Conservation (phyloP, 2,797 vertebrate genomes). For the Sphaeramia orbicularis region DNA sequence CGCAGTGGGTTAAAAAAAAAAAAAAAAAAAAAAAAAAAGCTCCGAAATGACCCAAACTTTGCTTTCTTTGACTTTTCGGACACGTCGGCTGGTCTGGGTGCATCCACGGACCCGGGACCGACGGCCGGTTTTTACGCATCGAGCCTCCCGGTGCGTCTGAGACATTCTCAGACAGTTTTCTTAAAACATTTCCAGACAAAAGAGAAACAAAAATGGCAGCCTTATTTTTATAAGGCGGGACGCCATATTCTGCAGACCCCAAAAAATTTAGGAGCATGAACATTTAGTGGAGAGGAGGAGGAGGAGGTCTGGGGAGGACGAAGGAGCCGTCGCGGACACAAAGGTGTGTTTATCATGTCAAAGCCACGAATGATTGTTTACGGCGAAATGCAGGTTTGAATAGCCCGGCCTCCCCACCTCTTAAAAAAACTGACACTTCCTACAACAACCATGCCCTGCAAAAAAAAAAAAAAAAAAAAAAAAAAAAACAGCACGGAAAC, state of each 20-base stretch:
- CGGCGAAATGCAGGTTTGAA: slow-evolving; percentile 92
- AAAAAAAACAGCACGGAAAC: slow-evolving; percentile 72
- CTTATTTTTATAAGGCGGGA: slow-evolving; percentile 97
- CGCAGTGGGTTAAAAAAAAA: background rate
- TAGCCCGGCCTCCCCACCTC: slow-evolving; percentile 89
- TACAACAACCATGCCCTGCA: slow-evolving; percentile 87
- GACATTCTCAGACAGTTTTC: slow-evolving; percentile 92
- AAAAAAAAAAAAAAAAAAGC: slow-evolving; percentile 25
- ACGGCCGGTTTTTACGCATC: slow-evolving; percentile 6
- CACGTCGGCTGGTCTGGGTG: slow-evolving; percentile 33
- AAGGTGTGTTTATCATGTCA: slow-evolving; percentile 82
- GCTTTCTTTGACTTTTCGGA: slow-evolving; percentile 63
- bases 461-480: slow-evolving; percentile 16
- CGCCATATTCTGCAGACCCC: slow-evolving; percentile 98
- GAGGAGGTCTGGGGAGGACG: slow-evolving; percentile 6
- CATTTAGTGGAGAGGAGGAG: slow-evolving; percentile 41
- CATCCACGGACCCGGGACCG: slow-evolving; percentile 23
- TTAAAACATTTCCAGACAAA: slow-evolving; percentile 97
- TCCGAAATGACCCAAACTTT: slow-evolving; percentile 58
- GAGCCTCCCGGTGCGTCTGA: slow-evolving; percentile 76
- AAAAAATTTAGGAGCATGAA: slow-evolving; percentile 70
- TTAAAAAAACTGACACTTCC: slow-evolving; percentile 90
- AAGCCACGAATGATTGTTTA: slow-evolving; percentile 91
- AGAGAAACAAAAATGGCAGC: slow-evolving; percentile 99
- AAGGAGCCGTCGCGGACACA: slow-evolving; percentile 59